Percentiles rank a stretch among this genome's conserved stretches.
Evolutionary conservation across 92 coral and sea anemone species (phyloP).

Genomic region (Virgularia gustaviana): DNA sequence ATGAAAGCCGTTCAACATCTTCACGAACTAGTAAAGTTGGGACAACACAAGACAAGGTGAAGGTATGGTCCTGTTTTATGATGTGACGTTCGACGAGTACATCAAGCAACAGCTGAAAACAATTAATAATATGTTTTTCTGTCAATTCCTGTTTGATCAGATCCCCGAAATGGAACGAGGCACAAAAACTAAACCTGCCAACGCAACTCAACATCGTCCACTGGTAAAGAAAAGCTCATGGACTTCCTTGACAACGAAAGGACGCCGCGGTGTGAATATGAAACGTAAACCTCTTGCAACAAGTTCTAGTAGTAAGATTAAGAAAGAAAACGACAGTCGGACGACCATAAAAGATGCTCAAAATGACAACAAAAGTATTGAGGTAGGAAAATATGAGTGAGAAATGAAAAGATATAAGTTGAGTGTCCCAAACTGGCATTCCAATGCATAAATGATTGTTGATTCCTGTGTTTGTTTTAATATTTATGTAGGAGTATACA

Average conservation of each 20-base stretch:
- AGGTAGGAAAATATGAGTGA: constrained; percentile 5
- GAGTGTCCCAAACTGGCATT: constrained; percentile 11
- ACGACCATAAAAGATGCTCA: background rate
- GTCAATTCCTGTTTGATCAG: background rate
- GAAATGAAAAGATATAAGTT: background rate
- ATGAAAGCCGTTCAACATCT: background rate
- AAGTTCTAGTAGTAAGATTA: background rate
- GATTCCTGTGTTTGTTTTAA: background rate
- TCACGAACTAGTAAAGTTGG: background rate
- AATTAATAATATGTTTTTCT: background rate
- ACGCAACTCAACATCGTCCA: background rate
- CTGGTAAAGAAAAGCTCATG: constrained; percentile 12
- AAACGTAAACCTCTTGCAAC: background rate
- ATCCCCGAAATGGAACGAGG: background rate
- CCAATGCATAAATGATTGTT: background rate
- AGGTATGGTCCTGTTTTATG: background rate
- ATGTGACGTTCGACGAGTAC: too few relatives aligned
- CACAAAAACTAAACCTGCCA: background rate
- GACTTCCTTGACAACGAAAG: constrained; percentile 29
- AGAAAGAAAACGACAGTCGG: background rate
- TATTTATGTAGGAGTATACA: constrained; percentile 69
- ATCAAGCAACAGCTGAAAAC: too few relatives aligned
- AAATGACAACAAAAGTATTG: constrained; percentile 5
- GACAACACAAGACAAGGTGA: too few relatives aligned
- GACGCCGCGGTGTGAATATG: constrained; percentile 14